Conservation (phyloP, 2,888 invertebrate genomes). For the Apomyelois bistriatella region DNA sequence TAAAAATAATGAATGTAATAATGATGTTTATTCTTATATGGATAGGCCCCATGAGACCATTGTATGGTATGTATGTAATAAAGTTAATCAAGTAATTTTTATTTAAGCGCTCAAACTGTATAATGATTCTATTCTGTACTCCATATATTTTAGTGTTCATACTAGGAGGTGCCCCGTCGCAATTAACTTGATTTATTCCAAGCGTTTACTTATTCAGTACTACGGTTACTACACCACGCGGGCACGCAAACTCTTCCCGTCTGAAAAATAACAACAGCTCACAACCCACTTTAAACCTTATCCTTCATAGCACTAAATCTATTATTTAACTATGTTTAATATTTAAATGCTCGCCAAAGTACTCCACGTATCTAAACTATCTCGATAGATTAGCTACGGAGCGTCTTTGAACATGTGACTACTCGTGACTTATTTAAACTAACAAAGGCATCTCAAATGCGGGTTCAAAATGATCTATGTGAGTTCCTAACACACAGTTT, state of each 20-base stretch:
- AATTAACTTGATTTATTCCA: conserved; percentile 80
- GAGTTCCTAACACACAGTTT: no score
- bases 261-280: conserved; percentile 33
- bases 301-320: background rate
- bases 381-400: conserved; percentile 46
- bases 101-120: no score
- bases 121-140: background rate
- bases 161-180: conserved; percentile 71
- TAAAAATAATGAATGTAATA: no score
- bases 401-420: conserved; percentile 45
- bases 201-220: conserved; percentile 78
- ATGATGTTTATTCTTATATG: no score
- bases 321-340: conserved; percentile 17
- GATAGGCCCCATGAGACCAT: no score
- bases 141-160: conserved; percentile 28
- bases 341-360: conserved; percentile 22
- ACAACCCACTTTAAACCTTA: conserved; percentile 30
- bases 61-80: no score
- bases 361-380: conserved; percentile 39
- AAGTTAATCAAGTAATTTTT: no score
- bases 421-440: no score
- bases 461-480: no score
- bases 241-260: conserved; percentile 52
- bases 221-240: conserved; percentile 59
- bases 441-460: no score